Conservation (phyloP, 1,140 invertebrate species). For the Mamestra configurata region DNA sequence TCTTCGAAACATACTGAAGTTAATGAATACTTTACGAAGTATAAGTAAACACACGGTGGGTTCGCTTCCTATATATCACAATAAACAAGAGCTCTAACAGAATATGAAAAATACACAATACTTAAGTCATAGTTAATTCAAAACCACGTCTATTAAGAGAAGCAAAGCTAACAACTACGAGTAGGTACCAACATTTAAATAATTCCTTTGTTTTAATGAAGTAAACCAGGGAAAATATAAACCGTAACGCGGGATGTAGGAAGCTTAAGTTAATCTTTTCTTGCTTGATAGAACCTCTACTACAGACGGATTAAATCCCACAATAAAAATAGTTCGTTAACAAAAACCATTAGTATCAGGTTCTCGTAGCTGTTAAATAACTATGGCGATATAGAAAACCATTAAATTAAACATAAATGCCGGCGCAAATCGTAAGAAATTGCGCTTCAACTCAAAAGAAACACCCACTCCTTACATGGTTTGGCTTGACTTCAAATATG, state of each 20-base stretch:
- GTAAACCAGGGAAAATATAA: no score
- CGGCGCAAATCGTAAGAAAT: not conserved
- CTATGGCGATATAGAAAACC: not conserved
- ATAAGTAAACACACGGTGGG: not conserved
- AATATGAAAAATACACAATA: no score
- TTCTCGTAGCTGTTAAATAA: slow-evolving; percentile 8
- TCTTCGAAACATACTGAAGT: slow-evolving; percentile 6
- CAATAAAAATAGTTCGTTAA: not conserved
- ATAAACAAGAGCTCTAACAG: not conserved
- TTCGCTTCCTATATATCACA: no score
- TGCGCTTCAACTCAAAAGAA: not conserved
- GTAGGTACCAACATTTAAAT: not conserved
- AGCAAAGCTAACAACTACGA: not conserved
- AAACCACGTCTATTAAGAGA: no score
- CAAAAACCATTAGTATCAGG: slow-evolving; percentile 8
- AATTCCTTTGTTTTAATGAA: not conserved
- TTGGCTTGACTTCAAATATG: not conserved
- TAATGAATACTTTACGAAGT: not conserved
- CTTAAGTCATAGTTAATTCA: no score
- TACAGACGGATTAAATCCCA: not conserved
- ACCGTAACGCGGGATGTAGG: no score
- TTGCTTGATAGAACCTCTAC: no score
- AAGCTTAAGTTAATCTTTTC: not conserved
- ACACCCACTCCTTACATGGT: not conserved
- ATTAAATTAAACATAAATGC: slow-evolving; percentile 16